A percentile compares a stretch with the other conserved stretches of the same genome.
Conservation (phyloP, 2,888 invertebrate species). For the Dorcus hopei region DNA sequence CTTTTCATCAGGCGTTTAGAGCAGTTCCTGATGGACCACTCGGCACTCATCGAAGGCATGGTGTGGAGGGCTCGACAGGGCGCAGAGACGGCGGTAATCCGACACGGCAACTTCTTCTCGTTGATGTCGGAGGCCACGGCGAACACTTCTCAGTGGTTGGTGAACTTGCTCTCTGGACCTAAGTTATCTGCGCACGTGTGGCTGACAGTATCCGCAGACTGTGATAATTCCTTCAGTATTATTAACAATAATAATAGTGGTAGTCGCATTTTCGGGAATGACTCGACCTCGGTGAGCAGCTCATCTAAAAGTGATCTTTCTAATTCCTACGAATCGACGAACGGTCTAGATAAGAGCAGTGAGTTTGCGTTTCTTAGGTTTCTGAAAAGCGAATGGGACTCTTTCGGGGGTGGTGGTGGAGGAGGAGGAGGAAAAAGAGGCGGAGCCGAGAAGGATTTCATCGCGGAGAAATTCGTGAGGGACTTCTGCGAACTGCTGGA, state of each 20-base stretch:
- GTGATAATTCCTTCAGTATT: slow-evolving; percentile 34
- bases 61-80: slow-evolving; percentile 67
- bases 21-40: slow-evolving; percentile 76
- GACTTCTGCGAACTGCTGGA: slow-evolving; percentile 66
- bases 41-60: slow-evolving; percentile 69
- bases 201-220: slow-evolving; percentile 34
- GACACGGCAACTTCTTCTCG: slow-evolving; percentile 51
- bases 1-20: slow-evolving; percentile 50
- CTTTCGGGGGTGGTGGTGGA: slow-evolving; percentile 19
- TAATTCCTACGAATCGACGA: slow-evolving; percentile 10
- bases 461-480: slow-evolving; percentile 52
- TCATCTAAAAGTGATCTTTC: slow-evolving; percentile 13
- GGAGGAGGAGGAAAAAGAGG: slow-evolving; percentile 11
- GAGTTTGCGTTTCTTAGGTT: slow-evolving; percentile 31
- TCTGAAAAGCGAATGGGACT: slow-evolving; percentile 25
- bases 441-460: slow-evolving; percentile 25
- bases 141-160: slow-evolving; percentile 54
- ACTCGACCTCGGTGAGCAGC: slow-evolving; percentile 8
- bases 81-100: slow-evolving; percentile 63
- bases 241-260: not conserved
- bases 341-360: slow-evolving; percentile 15
- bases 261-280: not conserved
- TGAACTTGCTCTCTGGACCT: slow-evolving; percentile 50
- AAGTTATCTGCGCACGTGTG: slow-evolving; percentile 36
- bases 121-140: slow-evolving; percentile 54